These are phyloP conservation scores for Stenotaenia linearis DNA, from an alignment of 2,888 invertebrate genomes.

Conservation along the genomic window DNA sequence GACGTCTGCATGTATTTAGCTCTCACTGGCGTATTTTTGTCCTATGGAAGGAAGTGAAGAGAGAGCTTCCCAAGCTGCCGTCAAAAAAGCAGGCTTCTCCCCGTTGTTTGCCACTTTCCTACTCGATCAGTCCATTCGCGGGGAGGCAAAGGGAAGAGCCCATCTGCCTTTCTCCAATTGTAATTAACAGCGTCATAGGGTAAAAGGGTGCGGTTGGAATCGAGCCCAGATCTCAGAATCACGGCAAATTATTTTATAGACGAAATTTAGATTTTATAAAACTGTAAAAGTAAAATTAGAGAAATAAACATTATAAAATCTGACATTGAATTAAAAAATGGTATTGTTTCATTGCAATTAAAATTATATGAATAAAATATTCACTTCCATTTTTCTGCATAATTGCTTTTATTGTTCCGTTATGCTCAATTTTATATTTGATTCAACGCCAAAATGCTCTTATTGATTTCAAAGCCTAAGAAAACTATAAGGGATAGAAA, in stretches of 20 bases:
- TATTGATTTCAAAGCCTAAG: neutral
- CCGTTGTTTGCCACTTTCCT: neutral
- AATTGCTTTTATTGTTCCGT: too few species aligned
- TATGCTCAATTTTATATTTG: too few species aligned
- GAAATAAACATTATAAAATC: too few species aligned
- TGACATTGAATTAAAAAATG: too few species aligned
- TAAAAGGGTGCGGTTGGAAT: constrained; percentile 4
- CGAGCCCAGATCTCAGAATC: neutral
- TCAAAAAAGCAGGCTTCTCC: neutral
- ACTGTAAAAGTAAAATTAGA: too few species aligned
- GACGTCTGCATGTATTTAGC: neutral
- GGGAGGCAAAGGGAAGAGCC: neutral
- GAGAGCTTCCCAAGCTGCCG: neutral
- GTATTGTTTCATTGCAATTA: too few species aligned
- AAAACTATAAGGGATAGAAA: neutral
- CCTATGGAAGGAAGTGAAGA: neutral
- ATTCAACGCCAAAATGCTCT: neutral
- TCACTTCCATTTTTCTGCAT: too few species aligned
- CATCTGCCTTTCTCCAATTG: constrained; percentile 1
- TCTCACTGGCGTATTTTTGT: neutral
- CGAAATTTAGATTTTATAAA: neutral
- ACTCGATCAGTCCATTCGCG: neutral
- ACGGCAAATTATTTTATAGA: neutral
- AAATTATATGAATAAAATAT: too few species aligned
- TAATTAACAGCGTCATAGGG: neutral